phyloP scores from a whole-genome alignment of 2,888 invertebrate genomes.

The Cenopis cana region DNA sequence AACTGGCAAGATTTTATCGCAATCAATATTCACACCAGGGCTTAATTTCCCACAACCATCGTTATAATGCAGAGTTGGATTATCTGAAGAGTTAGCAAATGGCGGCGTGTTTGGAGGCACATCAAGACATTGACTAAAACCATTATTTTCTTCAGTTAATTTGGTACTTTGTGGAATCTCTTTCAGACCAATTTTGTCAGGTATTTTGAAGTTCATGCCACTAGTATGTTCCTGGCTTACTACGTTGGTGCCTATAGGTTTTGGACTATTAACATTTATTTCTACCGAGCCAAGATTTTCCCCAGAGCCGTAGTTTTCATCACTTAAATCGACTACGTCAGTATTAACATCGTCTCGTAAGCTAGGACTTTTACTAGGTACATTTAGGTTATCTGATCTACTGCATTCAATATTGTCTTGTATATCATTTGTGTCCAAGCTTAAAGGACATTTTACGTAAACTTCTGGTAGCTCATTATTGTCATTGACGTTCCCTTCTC shows the following conservation, averaged over 20 bases:
- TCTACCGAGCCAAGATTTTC: constrained; percentile 2
- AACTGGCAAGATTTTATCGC: neutral
- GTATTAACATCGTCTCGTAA: neutral
- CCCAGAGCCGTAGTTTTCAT: neutral
- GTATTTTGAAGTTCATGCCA: neutral
- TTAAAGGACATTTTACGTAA: neutral
- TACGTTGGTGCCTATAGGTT: neutral
- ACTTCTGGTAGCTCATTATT: constrained; percentile 18
- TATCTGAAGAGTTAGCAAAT: neutral
- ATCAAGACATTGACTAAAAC: neutral
- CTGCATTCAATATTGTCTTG: neutral
- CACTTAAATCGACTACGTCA: neutral
- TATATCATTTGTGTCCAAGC: neutral
- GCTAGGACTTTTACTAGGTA: neutral
- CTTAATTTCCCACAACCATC: neutral
- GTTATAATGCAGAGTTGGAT: neutral
- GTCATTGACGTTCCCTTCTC: too few species aligned
- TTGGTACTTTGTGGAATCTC: neutral
- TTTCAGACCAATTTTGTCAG: neutral
- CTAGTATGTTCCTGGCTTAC: neutral
- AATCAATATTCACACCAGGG: neutral
- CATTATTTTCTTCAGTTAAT: neutral
- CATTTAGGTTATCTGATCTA: neutral
- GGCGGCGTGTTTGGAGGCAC: neutral
- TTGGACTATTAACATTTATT: neutral